Conservation (phyloP, 2,113 vertebrate genomes). For the Podilymbus podiceps region DNA sequence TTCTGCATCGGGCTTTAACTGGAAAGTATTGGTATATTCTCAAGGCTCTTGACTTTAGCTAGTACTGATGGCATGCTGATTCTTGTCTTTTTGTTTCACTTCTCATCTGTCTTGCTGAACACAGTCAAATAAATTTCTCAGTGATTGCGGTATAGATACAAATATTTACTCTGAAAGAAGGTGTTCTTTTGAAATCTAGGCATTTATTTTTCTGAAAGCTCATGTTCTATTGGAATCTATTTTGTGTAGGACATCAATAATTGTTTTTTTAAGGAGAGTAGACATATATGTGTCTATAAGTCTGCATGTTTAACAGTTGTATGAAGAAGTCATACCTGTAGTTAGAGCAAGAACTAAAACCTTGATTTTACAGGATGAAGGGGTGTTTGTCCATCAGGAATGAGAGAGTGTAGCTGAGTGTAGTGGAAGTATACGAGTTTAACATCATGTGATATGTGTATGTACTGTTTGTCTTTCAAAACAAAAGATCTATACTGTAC, state of each 20-base stretch:
- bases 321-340: neutral
- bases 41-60: neutral
- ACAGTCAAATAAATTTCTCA: neutral
- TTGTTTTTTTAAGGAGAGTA: neutral
- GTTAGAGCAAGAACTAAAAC: neutral
- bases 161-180: neutral
- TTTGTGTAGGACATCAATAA: neutral
- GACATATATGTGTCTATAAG: neutral
- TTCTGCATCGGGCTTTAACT: accelerated
- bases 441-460: neutral
- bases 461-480: neutral
- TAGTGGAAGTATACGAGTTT: neutral
- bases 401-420: neutral
- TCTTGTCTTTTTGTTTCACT: neutral
- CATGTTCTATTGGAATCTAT: neutral
- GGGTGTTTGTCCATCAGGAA: neutral
- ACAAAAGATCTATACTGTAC: neutral
- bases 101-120: neutral
- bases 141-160: neutral
- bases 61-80: neutral
- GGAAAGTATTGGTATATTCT: neutral
- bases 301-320: neutral
- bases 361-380: neutral
- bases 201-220: neutral
- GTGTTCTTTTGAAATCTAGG: neutral